phyloP scores from a whole-genome alignment of 2,113 vertebrate species.

The Eurystomus gularis region DNA sequence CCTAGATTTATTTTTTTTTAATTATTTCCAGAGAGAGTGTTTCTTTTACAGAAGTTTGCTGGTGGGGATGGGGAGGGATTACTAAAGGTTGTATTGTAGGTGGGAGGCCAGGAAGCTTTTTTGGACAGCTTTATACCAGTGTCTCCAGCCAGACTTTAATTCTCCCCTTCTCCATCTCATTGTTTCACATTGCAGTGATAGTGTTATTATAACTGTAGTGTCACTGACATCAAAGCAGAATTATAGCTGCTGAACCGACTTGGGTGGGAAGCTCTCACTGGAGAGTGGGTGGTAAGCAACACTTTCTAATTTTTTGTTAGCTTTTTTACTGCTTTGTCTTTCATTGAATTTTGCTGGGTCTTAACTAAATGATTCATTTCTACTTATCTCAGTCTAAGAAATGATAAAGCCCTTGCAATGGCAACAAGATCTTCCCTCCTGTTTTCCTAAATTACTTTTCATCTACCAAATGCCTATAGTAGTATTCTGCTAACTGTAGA shows the following conservation, averaged over 20 bases:
- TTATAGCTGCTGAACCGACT: neutral
- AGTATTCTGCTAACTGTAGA: neutral
- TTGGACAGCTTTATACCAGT: neutral
- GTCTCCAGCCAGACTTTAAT: neutral
- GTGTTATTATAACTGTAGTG: neutral
- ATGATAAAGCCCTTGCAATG: neutral
- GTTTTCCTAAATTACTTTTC: neutral
- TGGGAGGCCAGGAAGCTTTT: neutral
- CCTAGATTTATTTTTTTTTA: neutral
- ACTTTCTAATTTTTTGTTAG: neutral
- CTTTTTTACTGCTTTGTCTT: neutral
- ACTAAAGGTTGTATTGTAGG: neutral
- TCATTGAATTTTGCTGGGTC: neutral
- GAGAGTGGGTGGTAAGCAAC: neutral
- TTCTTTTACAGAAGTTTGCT: neutral
- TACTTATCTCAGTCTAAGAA: neutral
- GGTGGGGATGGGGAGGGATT: rapidly evolving
- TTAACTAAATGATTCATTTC: neutral
- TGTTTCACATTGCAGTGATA: neutral
- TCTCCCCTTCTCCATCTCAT: neutral
- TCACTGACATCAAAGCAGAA: neutral
- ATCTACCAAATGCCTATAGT: rapidly evolving
- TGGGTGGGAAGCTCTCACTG: neutral
- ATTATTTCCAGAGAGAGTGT: neutral
- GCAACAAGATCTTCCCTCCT: neutral